Conservation (phyloP, 2,113 vertebrate genomes). For the Oryzias javanicus region DNA sequence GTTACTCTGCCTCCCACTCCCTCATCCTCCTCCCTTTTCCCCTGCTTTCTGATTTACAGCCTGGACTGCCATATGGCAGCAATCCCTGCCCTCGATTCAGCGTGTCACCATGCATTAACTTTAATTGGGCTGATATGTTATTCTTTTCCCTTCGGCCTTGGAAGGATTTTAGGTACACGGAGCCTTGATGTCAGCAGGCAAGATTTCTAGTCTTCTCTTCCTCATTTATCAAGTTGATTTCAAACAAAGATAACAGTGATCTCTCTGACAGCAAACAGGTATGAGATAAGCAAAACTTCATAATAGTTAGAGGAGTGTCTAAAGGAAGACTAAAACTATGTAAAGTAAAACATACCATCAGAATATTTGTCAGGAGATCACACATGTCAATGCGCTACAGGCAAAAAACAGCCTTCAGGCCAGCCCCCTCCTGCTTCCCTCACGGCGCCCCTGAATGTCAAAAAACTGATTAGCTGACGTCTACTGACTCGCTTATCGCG, state of each 20-base stretch:
- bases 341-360: conserved; percentile 30
- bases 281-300: conserved; percentile 37
- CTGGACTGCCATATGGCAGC: conserved; percentile 74
- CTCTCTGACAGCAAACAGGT: conserved; percentile 58
- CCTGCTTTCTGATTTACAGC: conserved; percentile 62
- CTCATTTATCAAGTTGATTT: conserved; percentile 64
- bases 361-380: conserved; percentile 47
- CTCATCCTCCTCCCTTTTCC: conserved; percentile 12
- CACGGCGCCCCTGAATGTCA: conserved; percentile 72
- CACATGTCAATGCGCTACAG: conserved; percentile 43
- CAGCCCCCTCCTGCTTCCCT: conserved; percentile 46
- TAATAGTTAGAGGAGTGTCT: conserved; percentile 47
- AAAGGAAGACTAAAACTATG: conserved; percentile 35
- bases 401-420: conserved; percentile 52
- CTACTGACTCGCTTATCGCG: conserved; percentile 45
- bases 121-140: conserved; percentile 78
- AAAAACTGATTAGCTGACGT: conserved; percentile 59
- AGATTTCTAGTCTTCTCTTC: conserved; percentile 45
- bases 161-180: conserved; percentile 67
- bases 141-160: conserved; percentile 65
- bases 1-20: conserved; percentile 23
- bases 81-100: conserved; percentile 73
- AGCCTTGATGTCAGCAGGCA: conserved; percentile 62
- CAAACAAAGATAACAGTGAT: conserved; percentile 56
- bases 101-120: conserved; percentile 74